phyloP scores from a whole-genome alignment of 2,888 invertebrate species.

The Leptinotarsa rubiginosa region DNA sequence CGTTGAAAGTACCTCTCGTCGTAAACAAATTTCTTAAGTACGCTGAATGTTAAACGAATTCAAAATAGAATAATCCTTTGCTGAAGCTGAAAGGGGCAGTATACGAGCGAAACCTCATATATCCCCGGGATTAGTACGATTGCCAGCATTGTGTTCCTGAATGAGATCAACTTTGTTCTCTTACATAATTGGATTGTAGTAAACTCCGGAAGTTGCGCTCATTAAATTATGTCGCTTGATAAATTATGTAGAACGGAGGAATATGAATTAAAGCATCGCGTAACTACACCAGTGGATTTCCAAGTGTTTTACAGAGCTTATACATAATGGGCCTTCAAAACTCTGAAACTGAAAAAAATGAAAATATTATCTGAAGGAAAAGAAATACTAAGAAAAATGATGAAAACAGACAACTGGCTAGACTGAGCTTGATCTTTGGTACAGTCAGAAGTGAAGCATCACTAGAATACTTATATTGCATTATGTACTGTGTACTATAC shows the following conservation, averaged over 20 bases:
- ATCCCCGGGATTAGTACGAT: conserved; percentile 28
- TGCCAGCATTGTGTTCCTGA: conserved; percentile 27
- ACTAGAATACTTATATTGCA: too few relatives aligned
- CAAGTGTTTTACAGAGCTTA: neutral
- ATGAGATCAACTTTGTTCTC: conserved; percentile 28
- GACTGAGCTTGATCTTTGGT: too few relatives aligned
- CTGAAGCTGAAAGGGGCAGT: conserved; percentile 12
- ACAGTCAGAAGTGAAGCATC: too few relatives aligned
- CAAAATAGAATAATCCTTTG: conserved; percentile 18
- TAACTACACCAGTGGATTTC: conserved; percentile 9
- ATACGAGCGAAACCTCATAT: conserved; percentile 24
- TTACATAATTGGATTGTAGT: conserved; percentile 30
- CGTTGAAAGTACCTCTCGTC: neutral
- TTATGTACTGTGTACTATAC: too few relatives aligned
- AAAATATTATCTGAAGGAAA: too few relatives aligned
- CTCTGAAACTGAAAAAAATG: neutral
- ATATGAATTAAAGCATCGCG: neutral
- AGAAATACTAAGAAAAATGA: too few relatives aligned
- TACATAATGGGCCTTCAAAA: neutral
- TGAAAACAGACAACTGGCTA: too few relatives aligned
- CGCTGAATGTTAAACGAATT: conserved; percentile 19
- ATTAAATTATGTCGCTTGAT: conserved; percentile 29
- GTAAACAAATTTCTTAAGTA: conserved; percentile 18
- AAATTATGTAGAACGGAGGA: conserved; percentile 15
- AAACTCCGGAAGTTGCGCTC: conserved; percentile 25